Conservation (phyloP, 2,888 invertebrate genomes). For the Macaria notata region DNA sequence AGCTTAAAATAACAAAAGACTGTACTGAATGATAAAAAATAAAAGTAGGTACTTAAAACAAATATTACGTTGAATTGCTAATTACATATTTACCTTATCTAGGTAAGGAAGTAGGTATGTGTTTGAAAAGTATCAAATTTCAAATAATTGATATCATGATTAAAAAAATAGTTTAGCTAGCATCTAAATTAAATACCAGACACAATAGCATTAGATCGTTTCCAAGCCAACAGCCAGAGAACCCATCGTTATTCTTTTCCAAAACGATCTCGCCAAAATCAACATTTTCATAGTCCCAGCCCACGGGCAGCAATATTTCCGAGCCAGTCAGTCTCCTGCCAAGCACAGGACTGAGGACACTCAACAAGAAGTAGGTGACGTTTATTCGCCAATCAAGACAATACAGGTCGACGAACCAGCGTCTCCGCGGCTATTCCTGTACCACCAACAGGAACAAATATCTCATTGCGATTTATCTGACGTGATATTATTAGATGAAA, state of each 20-base stretch:
- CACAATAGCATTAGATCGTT: no score
- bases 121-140: not conserved
- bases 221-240: no score
- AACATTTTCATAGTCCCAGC: no score
- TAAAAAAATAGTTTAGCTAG: no score
- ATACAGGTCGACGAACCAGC: constrained; percentile 25
- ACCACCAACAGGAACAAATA: constrained; percentile 11
- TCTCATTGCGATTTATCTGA: constrained; percentile 14
- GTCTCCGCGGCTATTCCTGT: constrained; percentile 23
- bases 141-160: no score
- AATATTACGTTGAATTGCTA: no score
- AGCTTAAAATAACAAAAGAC: no score
- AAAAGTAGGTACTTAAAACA: no score
- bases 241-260: no score
- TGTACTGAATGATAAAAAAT: no score
- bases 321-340: not conserved
- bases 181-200: no score
- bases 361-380: not conserved
- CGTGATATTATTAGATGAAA: constrained; percentile 7
- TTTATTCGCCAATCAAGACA: constrained; percentile 3
- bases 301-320: not conserved
- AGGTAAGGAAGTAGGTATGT: not conserved
- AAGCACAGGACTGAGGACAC: not conserved
- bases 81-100: not conserved
- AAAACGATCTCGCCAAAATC: no score